Evolutionary conservation across 1,140 invertebrate species (phyloP).

Genomic region (Zaprionus taronus): DNA sequence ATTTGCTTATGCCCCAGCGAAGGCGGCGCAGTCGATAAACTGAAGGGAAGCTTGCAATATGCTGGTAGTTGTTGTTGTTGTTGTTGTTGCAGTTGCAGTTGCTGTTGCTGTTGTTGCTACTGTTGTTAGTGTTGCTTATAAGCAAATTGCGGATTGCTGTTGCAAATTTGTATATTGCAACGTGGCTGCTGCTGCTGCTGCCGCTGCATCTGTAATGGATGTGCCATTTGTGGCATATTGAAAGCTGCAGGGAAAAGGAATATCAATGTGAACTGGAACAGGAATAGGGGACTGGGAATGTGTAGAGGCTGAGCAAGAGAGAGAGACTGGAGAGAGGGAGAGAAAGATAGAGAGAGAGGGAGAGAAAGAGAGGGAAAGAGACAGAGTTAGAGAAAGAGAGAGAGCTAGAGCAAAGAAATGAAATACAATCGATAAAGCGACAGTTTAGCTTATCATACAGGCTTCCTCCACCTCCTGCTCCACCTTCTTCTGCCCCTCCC

Average conservation of each 20-base stretch:
- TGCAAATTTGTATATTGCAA: constrained; percentile 75
- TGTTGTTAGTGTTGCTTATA: constrained; percentile 45
- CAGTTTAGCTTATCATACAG: constrained; percentile 2
- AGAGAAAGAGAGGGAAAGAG: neutral
- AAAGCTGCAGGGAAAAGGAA: constrained; percentile 35
- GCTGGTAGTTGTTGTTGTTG: constrained; percentile 50
- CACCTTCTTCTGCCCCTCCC: too few species aligned
- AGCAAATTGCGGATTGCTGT: constrained; percentile 55
- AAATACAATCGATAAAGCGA: neutral
- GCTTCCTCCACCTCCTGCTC: neutral
- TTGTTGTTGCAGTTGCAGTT: constrained; percentile 11
- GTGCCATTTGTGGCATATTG: constrained; percentile 70
- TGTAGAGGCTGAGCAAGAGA: neutral
- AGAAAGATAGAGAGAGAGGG: neutral
- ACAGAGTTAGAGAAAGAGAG: neutral
- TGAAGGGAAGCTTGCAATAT: constrained; percentile 35
- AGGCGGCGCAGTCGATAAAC: constrained; percentile 13
- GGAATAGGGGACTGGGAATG: neutral
- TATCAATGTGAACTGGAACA: constrained; percentile 31
- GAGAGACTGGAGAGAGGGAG: neutral
- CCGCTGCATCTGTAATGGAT: constrained; percentile 70
- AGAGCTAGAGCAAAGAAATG: neutral
- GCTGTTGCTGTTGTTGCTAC: constrained; percentile 42
- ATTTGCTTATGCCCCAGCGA: constrained; percentile 31
- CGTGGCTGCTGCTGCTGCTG: constrained; percentile 56